Base-by-base conservation (phyloP, 1,140 invertebrate genomes). In the Cyrtorhinus lividipennis region DNA sequence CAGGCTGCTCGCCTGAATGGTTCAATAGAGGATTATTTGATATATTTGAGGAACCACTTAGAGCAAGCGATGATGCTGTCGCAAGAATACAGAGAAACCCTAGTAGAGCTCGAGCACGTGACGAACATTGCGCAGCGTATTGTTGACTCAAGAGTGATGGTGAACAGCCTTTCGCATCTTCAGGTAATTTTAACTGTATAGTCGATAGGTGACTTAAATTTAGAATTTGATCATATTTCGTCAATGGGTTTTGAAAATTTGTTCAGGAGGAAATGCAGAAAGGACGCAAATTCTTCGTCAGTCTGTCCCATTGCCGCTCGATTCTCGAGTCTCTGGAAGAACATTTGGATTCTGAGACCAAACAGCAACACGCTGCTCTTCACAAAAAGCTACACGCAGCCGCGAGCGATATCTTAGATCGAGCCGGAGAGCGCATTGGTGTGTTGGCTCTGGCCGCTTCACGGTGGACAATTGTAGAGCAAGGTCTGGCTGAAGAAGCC, bases 251-350 rank as follows among this genome's bases (percentile, higher is more conserved):
- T n/a, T n/a, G n/a, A n/a, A n/a, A n/a, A n/a, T n/a, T 53, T 64
- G 30, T 63, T 53, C 45, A 67, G 68, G 86, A 90, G 68, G 89
- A 91, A 75, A 87, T 92, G 73, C 87, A 90, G 67, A 92, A 89
- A 69, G 87, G 91, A 70, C 79, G 88, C 46, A 90, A 89, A 69
- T 91, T 92, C 74, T 92, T 92, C 69, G 84, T 88, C 0, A 90
- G 90, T 68, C 72, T 93, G 10, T 90, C 87, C 68, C 87, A 91
- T 64, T 92, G 89, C 68, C 79, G 85, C 68, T 83, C 83, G 23
- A 88, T 91, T 65, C 73, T 93, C 20, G 88, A 92, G 72, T 90
- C 88, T 0, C 71, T 92, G 15, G 88, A 91, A 73, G 83, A 83
- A 65, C 88, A 90, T 73, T 75, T 92, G 13, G 89, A 92, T 69